Evolutionary conservation across 2,888 invertebrate species (phyloP), one percentile per base, ranked within the genome.

Genomic region (Acleris emargana): DNA sequence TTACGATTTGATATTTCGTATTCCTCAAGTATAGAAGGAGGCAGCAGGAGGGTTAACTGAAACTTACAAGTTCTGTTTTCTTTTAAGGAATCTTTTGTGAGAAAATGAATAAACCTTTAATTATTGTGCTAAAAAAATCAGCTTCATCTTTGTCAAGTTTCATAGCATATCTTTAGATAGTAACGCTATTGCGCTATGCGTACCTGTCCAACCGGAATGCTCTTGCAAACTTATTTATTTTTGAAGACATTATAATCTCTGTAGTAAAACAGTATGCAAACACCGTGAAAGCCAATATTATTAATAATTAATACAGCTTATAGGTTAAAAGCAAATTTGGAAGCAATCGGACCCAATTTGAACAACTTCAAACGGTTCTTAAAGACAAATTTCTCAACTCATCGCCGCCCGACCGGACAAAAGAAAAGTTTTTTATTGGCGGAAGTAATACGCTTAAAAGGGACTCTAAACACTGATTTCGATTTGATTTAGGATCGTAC

Each of bases 381-480:
- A 64, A 67, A 61, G 45, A 64, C 63, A 68, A 47, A 69, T 68
- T 69, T 67, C 60, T 62, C 64, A 62, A 58, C 67, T 67, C 62
- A 68, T 42, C 62, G 67, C 64, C 63, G 62, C 63, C 72, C 66
- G 69, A 73, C 72, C 72, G 76, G 76, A 87, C 84, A 84, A 86
- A 66, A 84, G 83, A 74, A 79, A 77, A 79, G 74, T 74, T 78
- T 84, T 88, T 89, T 88, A 89, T 86, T 85, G 79, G 83, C 88
- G 91, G 90, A 91, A 88, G 88, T 85, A 88, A 89, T 88, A 76
- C 81, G 77, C 79, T 83, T 82, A 88, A 87, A 88, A 72, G 80
- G 69, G 72, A 79, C 83, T 82, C 81, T 83, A 84, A 84, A 84
- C 82, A 84, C 81, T 85, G 84, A 89, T 89, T 89, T 81, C 79